Evolutionary conservation across 2,888 invertebrate genomes (phyloP).

Genomic region (Exephanes ischioxanthus): DNA sequence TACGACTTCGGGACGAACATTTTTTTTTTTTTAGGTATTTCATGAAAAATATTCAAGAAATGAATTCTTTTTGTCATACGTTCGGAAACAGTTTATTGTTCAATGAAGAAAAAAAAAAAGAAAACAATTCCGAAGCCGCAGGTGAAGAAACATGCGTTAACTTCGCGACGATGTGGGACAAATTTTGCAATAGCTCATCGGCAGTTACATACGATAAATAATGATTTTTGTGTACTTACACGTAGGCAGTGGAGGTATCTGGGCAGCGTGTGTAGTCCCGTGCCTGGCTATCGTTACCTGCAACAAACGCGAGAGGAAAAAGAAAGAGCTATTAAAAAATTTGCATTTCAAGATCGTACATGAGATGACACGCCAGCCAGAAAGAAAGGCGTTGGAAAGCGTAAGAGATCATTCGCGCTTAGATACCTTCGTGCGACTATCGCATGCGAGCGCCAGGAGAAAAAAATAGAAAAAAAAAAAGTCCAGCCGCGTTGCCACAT

Average conservation of each 20-base stretch:
- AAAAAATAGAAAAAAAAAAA: conserved; percentile 25
- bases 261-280: conserved; percentile 80
- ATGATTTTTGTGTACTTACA: conserved; percentile 76
- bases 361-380: conserved; percentile 29
- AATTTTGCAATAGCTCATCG: neutral
- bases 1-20: neutral
- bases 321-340: conserved; percentile 47
- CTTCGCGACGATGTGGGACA: neutral
- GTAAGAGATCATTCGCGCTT: conserved; percentile 24
- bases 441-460: conserved; percentile 31
- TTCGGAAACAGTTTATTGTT: no score
- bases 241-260: conserved; percentile 82
- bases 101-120: no score
- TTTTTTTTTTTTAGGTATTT: neutral
- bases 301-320: conserved; percentile 69
- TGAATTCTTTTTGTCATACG: no score
- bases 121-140: no score
- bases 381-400: conserved; percentile 31
- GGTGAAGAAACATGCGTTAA: neutral
- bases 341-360: conserved; percentile 33
- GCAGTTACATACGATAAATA: neutral
- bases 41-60: no score
- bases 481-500: conserved; percentile 63
- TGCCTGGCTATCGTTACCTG: conserved; percentile 82
- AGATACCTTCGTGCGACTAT: conserved; percentile 28